These are phyloP conservation scores for Hyposoter didymator DNA, from an alignment of 2,888 invertebrate genomes.

Conservation along the genomic window DNA sequence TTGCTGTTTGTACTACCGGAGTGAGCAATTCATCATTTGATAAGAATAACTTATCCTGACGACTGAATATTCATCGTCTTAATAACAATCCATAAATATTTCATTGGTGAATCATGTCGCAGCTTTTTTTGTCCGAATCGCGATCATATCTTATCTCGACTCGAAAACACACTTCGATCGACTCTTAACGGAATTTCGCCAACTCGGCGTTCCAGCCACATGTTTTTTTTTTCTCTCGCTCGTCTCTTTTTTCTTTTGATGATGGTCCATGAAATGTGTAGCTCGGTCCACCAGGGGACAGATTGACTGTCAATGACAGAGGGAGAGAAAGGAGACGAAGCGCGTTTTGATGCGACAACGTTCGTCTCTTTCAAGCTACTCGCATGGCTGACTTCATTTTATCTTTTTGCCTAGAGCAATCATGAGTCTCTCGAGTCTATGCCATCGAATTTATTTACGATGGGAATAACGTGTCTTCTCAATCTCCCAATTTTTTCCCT, in stretches of 20 bases:
- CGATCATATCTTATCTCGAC: conserved; percentile 26
- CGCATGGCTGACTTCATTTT: conserved; percentile 25
- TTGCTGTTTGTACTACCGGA: neutral
- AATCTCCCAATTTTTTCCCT: conserved; percentile 13
- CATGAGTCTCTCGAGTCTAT: conserved; percentile 23
- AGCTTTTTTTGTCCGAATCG: neutral
- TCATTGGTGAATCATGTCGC: neutral
- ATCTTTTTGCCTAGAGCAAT: conserved; percentile 18
- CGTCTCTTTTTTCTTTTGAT: neutral
- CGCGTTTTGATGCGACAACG: conserved; percentile 31
- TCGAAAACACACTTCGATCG: conserved; percentile 26
- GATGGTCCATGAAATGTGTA: conserved; percentile 5
- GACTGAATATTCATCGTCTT: conserved; percentile 15
- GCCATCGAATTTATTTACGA: conserved; percentile 56
- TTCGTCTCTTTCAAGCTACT: neutral
- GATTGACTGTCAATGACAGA: conserved; percentile 18
- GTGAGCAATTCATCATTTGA: neutral
- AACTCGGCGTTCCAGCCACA: conserved; percentile 18
- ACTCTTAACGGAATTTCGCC: conserved; percentile 25
- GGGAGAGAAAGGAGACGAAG: conserved; percentile 24
- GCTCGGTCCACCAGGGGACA: conserved; percentile 39
- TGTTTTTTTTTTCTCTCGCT: neutral
- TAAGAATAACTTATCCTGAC: conserved; percentile 11
- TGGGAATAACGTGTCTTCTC: conserved; percentile 37
- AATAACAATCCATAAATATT: conserved; percentile 31